Base-by-base conservation (phyloP, 2,797 vertebrate species). In the Lindbergichthys nudifrons region DNA sequence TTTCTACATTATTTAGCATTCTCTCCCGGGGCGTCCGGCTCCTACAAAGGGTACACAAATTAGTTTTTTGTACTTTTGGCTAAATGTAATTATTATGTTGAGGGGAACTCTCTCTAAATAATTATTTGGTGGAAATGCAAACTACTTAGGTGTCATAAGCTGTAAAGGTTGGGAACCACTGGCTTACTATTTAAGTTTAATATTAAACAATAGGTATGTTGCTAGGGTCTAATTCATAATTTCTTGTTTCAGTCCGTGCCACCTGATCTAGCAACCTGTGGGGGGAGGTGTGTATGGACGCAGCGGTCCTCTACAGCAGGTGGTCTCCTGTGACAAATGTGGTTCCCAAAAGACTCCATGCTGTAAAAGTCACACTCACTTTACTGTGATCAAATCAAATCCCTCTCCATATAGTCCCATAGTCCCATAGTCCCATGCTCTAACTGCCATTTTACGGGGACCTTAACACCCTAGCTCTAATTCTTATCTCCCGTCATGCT, bases 281-380 rank as follows among this genome's bases (percentile, higher is more conserved):
- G 21, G 19, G n/a, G 46, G 10, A 48, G 26, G 15, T 32, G 15
- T 43, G 39, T 16, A 30, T 32, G 23, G 18, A 54, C 16, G 52
- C 14, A 54, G 10, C 2, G 10, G 46, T 50, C 30, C n/a, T 39
- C 43, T 6, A 15, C 15, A 52, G 36, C 36, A 52, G 30, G 30
- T n/a, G 7, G 47, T 39, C 11, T 48, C 13, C 42, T 16, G 2
- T 64, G 36, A 51, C 19, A 4, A 42, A 42, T 65, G 19, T 26
- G 5, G 9, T 26, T 65, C 36, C 43, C 11, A n/a, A 30, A 16
- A 62, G 59, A 65, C 32, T 48, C 30, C 32, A 6, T 13, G 43
- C 52, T 57, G 59, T 62, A 26, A 71, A 26, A 64, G 43, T 60
- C 11, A 47, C 21, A 23, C 32, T 18, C 60, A 53, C 47, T 60